Conservation (phyloP, 2,888 invertebrate genomes). For the Helleia helle region DNA sequence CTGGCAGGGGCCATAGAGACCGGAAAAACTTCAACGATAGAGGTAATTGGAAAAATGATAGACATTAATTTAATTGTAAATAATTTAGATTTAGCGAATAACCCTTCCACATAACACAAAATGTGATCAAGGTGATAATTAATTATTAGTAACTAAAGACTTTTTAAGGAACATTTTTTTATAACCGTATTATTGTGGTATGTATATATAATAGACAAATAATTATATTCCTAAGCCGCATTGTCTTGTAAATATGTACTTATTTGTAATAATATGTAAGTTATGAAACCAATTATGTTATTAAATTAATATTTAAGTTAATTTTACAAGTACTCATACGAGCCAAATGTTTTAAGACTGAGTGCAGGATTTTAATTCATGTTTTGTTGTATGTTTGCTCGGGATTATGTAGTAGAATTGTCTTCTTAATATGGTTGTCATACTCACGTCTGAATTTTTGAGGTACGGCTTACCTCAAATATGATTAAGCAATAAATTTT, state of each 20-base stretch:
- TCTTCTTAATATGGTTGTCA: not conserved
- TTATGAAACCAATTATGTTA: conserved; percentile 19
- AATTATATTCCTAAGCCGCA: conserved; percentile 21
- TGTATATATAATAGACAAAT: conserved; percentile 27
- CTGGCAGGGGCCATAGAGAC: conserved; percentile 60
- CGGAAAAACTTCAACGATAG: conserved; percentile 67
- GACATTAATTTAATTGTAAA: conserved; percentile 46
- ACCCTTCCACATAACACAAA: conserved; percentile 48
- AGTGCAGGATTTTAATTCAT: conserved; percentile 50
- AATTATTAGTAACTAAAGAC: conserved; percentile 38
- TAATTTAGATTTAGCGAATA: conserved; percentile 13
- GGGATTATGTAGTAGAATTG: conserved; percentile 4
- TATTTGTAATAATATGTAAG: conserved; percentile 29
- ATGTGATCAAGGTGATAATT: conserved; percentile 61
- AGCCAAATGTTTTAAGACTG: conserved; percentile 72
- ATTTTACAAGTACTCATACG: conserved; percentile 54
- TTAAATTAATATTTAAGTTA: conserved; percentile 29
- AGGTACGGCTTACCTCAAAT: conserved; percentile 12
- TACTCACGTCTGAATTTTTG: not conserved
- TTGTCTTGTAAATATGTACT: conserved; percentile 13
- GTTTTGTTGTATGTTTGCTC: conserved; percentile 17
- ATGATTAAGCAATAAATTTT: conserved; percentile 14
- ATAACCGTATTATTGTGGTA: conserved; percentile 24
- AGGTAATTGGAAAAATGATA: conserved; percentile 68
- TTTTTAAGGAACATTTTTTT: conserved; percentile 37